These are phyloP conservation scores for Pelobates cultripes DNA, from an alignment of 2,797 vertebrate species.

Conservation along the genomic window DNA sequence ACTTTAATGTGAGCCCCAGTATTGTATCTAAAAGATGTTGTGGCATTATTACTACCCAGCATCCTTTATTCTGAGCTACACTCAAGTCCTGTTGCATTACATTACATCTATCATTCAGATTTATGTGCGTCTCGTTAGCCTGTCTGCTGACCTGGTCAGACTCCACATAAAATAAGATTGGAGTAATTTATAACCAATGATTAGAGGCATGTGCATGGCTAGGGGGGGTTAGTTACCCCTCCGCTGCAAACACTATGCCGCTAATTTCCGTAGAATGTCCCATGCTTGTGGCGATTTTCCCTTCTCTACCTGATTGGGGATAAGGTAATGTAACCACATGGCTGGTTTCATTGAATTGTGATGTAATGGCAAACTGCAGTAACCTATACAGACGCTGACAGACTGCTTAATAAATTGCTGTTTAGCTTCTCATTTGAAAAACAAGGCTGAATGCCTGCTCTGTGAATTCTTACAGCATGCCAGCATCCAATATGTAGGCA, in stretches of 20 bases:
- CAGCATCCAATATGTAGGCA: neutral
- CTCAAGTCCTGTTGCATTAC: neutral
- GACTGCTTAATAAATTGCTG: neutral
- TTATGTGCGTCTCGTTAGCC: constrained; percentile 55
- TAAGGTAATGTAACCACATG: constrained; percentile 40
- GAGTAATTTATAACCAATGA: constrained; percentile 53
- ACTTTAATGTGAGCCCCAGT: neutral
- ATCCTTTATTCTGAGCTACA: neutral
- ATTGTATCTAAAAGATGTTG: neutral
- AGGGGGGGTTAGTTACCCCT: neutral
- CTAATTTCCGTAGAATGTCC: constrained; percentile 36
- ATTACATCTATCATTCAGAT: constrained; percentile 38
- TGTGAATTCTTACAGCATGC: neutral
- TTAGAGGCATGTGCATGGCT: constrained; percentile 46
- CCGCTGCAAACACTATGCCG: constrained; percentile 20
- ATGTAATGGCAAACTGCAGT: constrained; percentile 31
- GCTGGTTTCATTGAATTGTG: constrained; percentile 21
- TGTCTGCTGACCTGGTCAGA: constrained; percentile 52
- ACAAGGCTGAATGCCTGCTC: constrained; percentile 1
- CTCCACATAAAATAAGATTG: constrained; percentile 19
- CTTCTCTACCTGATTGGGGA: constrained; percentile 35
- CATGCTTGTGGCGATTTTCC: constrained; percentile 32
- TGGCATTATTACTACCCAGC: no score
- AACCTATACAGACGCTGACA: neutral
- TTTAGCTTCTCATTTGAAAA: neutral